Evolutionary conservation across 1,140 invertebrate genomes (phyloP).

Genomic region (Periplaneta americana): DNA sequence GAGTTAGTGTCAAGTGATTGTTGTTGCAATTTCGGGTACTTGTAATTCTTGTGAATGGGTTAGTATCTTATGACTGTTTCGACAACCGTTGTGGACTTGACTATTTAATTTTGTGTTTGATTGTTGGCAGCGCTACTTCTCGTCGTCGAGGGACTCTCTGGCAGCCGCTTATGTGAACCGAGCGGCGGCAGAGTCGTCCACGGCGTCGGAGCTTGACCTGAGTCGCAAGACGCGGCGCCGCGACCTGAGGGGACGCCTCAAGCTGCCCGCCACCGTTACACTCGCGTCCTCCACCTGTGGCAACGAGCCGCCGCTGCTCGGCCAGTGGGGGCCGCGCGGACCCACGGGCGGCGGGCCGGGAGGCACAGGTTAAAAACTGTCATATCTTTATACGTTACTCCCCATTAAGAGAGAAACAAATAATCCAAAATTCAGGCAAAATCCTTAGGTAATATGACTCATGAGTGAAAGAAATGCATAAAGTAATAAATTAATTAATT

Average conservation of each 20-base stretch:
- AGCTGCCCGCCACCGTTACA: constrained; percentile 54
- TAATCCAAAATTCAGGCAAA: no score
- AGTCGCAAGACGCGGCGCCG: constrained; percentile 57
- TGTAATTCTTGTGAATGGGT: no score
- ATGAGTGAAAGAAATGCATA: no score
- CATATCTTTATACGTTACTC: no score
- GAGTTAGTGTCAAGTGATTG: no score
- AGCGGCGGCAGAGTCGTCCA: constrained; percentile 41
- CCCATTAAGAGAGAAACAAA: no score
- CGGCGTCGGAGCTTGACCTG: constrained; percentile 67
- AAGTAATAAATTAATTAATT: no score
- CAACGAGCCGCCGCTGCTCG: constrained; percentile 33
- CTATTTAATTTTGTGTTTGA: no score
- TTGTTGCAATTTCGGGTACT: no score
- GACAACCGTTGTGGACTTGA: no score
- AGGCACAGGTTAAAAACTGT: neutral
- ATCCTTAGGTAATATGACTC: no score
- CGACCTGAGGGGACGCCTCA: constrained; percentile 58
- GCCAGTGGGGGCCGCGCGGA: constrained; percentile 1
- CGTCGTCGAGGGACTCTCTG: constrained; percentile 66
- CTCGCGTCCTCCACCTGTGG: constrained; percentile 37
- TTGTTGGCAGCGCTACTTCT: constrained; percentile 54
- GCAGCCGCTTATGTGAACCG: constrained; percentile 63
- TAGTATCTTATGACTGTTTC: no score
- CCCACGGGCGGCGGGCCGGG: neutral